phyloP scores from a whole-genome alignment of 2,888 invertebrate genomes.

The Tenthredo amoena region DNA sequence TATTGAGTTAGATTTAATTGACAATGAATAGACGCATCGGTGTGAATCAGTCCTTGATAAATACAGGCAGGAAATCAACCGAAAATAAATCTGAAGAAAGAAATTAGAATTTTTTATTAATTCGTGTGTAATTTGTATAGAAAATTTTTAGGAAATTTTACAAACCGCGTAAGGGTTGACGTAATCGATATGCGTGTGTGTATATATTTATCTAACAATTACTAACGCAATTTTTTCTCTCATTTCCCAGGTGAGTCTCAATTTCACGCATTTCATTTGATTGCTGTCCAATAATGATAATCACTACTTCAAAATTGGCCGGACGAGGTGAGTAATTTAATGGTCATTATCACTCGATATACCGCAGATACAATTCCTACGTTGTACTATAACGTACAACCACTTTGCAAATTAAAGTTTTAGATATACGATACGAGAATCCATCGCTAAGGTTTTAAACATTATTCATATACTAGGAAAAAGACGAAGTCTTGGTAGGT shows the following conservation, averaged over 20 bases:
- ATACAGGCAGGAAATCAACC: not conserved
- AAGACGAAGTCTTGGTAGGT: too few species aligned
- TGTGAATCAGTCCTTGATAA: not conserved
- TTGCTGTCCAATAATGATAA: constrained; percentile 5
- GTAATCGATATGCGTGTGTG: not conserved
- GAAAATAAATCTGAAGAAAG: not conserved
- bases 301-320: not conserved
- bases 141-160: not conserved
- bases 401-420: constrained; percentile 4
- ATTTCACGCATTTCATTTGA: constrained; percentile 18
- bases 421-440: not conserved
- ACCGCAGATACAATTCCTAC: not conserved
- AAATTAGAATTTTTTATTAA: not conserved
- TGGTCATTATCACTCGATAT: not conserved
- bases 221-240: not conserved
- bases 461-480: not conserved
- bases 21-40: not conserved
- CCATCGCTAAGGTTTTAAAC: not conserved
- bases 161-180: not conserved
- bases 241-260: constrained; percentile 45
- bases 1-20: not conserved
- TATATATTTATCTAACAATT: not conserved
- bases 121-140: not conserved
- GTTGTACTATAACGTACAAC: not conserved
- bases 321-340: constrained; percentile 36